A percentile compares a stretch with the other conserved stretches of the same genome.
These are phyloP conservation scores for Drosophila kanekoi DNA, from an alignment of 2,888 invertebrate species.

Conservation along the genomic window DNA sequence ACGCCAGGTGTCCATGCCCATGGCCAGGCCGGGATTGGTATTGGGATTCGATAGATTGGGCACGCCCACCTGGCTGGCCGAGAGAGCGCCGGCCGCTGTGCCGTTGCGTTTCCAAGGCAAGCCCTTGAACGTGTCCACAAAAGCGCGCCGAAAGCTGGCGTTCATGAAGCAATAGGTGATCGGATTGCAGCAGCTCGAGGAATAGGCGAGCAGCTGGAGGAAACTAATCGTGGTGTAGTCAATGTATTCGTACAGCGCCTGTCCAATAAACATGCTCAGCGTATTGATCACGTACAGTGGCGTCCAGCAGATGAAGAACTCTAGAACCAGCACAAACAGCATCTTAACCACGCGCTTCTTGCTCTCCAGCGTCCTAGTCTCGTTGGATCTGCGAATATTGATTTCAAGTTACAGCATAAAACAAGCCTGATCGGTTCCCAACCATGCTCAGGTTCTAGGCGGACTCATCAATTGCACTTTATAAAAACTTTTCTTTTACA, in stretches of 20 bases:
- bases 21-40: slow-evolving; percentile 41
- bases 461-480: too few relatives aligned
- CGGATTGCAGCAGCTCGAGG: slow-evolving; percentile 94
- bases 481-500: too few relatives aligned
- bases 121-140: slow-evolving; percentile 69
- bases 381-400: slow-evolving; percentile 50
- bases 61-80: slow-evolving; percentile 53
- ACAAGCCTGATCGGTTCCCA: neutral
- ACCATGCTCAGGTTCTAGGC: too few relatives aligned
- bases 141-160: slow-evolving; percentile 91
- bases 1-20: slow-evolving; percentile 56
- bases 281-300: slow-evolving; percentile 93
- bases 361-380: slow-evolving; percentile 78
- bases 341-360: slow-evolving; percentile 89
- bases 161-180: slow-evolving; percentile 98
- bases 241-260: slow-evolving; percentile 89
- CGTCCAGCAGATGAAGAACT: slow-evolving; percentile 97
- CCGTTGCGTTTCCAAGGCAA: slow-evolving; percentile 56
- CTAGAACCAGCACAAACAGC: slow-evolving; percentile 95
- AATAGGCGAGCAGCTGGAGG: slow-evolving; percentile 92
- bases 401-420: neutral
- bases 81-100: slow-evolving; percentile 32
- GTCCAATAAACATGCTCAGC: slow-evolving; percentile 89
- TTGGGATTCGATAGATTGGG: slow-evolving; percentile 11
- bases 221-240: slow-evolving; percentile 90